Conservation (phyloP, 2,888 invertebrate genomes). For the Zhuqinia jingwanae region DNA sequence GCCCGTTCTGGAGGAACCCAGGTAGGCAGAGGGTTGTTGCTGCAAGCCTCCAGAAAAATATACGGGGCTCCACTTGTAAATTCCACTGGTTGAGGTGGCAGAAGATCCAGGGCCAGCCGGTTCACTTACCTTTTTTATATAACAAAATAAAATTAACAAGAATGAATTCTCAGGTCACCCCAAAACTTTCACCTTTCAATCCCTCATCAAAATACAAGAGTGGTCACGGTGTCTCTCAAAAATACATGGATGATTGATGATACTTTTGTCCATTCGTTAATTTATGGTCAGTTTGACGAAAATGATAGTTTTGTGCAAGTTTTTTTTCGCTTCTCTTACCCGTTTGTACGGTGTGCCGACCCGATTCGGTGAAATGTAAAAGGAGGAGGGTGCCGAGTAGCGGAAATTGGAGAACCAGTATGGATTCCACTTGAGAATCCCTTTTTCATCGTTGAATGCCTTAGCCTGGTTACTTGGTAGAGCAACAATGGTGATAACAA, state of each 20-base stretch:
- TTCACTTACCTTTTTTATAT: slow-evolving; percentile 8
- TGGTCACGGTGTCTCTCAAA: no score
- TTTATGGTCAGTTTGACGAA: no score
- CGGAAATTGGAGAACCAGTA: slow-evolving; percentile 72
- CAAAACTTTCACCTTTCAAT: no score
- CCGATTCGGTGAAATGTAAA: slow-evolving; percentile 52
- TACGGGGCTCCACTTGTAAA: slow-evolving; percentile 71
- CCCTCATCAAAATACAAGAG: no score
- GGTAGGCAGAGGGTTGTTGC: background rate
- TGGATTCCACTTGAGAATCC: slow-evolving; percentile 73
- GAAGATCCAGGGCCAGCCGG: slow-evolving; percentile 6
- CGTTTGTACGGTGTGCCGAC: slow-evolving; percentile 70
- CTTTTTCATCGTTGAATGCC: slow-evolving; percentile 70
- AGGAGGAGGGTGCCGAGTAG: slow-evolving; percentile 70
- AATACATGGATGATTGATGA: no score
- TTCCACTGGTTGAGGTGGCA: background rate
- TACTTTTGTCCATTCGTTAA: no score
- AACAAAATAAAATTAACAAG: background rate
- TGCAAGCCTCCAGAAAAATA: slow-evolving; percentile 56
- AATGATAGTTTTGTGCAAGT: no score
- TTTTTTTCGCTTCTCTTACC: slow-evolving; percentile 32
- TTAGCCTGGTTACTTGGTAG: background rate
- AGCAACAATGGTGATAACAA: slow-evolving; percentile 5
- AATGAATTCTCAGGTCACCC: background rate
- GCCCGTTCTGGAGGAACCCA: background rate